Evolutionary conservation across 2,113 vertebrate species (phyloP), one percentile per base, ranked within the genome.

Genomic region (Platanista minor): DNA sequence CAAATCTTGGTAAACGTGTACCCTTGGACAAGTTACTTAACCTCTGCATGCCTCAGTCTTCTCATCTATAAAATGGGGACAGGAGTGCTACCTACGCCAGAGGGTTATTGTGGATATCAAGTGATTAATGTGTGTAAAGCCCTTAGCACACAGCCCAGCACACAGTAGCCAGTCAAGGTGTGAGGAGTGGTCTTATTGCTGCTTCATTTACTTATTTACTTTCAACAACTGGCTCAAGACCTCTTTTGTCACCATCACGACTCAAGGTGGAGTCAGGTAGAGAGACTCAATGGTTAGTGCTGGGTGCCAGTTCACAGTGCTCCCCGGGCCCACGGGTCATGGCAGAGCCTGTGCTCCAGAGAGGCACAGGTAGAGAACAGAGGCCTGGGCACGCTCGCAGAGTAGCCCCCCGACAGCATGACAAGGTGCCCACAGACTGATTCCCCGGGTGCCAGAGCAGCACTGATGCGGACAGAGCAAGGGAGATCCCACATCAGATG

Each of bases 141-240:
- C 80, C 27, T 54, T 64, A 36, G 72, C 59, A 23, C 49, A 62
- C 17, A 86, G 49, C 25, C 39, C 33, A 54, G 64, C 20, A 52
- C 67, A 13, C 9, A 25, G 77, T 0, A 21, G 17, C 29, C 11
- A 6, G 6, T 64, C 83, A 46, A 2, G 36, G 23, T 36, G 39
- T 10, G 31, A 61, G 62, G 61, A 71, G 1, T 36, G 57, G 17
- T 49, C 25, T 41, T 13, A 23, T 21, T 41, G 43, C 14, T 57
- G 39, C n/a, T 80, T 88, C 57, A 39, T 78, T 88, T 41, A 20
- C 77, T 52, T 64, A 54, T 87, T 91, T 43, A 13, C 46, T 36
- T 94, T n/a, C 36, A 83, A 88, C 46, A 59, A 72, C 20, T 41
- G 62, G 29, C 52, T 85, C 29, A 21, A 90, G 71, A 54, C n/a